phyloP scores from a whole-genome alignment of 2,113 vertebrate genomes.

The Macaca fascicularis region T2T-MFA8v1.1 NC_088394.1:48065501-48066000 shows the following conservation, averaged over 20 bases:
- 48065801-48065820: slow-evolving; percentile 69
- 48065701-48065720: slow-evolving; percentile 23
- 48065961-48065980: slow-evolving; percentile 11
- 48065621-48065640: neutral
- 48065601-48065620: neutral
- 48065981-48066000: slow-evolving; percentile 55
- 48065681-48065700: neutral
- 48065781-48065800: slow-evolving; percentile 66
- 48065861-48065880: slow-evolving; percentile 71
- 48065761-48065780: slow-evolving; percentile 66
- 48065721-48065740: slow-evolving; percentile 35
- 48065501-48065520: neutral
- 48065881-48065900: slow-evolving; percentile 61
- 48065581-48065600: neutral
- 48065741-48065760: slow-evolving; percentile 46
- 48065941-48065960: slow-evolving; percentile 53
- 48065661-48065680: neutral
- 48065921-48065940: slow-evolving; percentile 59
- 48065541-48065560: neutral
- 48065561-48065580: neutral
- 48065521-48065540: neutral
- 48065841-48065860: slow-evolving; percentile 79
- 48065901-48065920: slow-evolving; percentile 72
- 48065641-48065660: neutral
- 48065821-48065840: slow-evolving; percentile 73